Conservation (phyloP, 2,113 vertebrate genomes). For the Leuciscus idus region DNA sequence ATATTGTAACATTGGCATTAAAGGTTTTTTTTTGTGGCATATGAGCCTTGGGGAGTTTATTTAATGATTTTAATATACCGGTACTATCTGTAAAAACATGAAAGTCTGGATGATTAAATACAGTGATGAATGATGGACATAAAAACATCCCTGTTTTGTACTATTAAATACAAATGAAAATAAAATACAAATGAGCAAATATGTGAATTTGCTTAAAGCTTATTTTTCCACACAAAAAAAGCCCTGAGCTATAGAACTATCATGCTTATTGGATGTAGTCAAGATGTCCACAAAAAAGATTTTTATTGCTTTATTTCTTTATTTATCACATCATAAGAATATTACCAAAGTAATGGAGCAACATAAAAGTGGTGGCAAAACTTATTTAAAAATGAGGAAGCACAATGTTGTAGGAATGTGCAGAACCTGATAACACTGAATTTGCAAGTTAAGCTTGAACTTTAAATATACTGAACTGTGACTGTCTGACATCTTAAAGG, state of each 20-base stretch:
- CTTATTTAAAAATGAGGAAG: not conserved
- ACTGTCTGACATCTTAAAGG: conserved; percentile 16
- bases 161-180: not conserved
- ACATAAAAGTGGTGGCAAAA: conserved; percentile 22
- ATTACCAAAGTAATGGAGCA: conserved; percentile 38
- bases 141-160: not conserved
- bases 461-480: conserved; percentile 7
- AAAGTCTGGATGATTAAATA: conserved; percentile 13
- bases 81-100: not conserved
- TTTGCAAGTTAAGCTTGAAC: not conserved
- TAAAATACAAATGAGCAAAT: not conserved
- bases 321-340: conserved; percentile 39
- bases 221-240: not conserved
- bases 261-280: not conserved
- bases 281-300: not conserved
- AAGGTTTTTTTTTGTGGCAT: not conserved
- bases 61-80: not conserved
- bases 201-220: conserved; percentile 1
- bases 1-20: not conserved
- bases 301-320: conserved; percentile 29
- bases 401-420: not conserved
- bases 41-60: not conserved
- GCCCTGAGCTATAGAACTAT: not conserved
- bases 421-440: not conserved
- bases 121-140: conserved; percentile 2